Conservation (phyloP, 2,113 vertebrate species). For the Argyrosomus japonicus region DNA sequence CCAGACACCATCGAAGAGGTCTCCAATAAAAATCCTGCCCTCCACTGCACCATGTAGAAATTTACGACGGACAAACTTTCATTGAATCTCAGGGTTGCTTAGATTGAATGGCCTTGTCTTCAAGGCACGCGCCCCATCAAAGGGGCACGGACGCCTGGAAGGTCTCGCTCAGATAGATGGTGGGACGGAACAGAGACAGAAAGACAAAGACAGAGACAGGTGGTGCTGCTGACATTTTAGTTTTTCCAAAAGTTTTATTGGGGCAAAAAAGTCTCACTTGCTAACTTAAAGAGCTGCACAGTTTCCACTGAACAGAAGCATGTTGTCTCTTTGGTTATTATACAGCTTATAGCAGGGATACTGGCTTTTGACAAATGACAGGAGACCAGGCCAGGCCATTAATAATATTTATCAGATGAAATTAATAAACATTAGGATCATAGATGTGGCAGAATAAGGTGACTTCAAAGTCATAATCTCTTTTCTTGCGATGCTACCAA, state of each 20-base stretch:
- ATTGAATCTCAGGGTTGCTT: conserved; percentile 45
- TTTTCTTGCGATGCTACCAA: too few relatives aligned
- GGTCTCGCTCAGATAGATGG: conserved; percentile 17
- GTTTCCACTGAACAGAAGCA: neutral
- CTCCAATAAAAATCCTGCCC: conserved; percentile 50
- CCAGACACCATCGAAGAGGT: conserved; percentile 29
- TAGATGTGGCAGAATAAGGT: too few relatives aligned
- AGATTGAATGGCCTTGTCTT: conserved; percentile 61
- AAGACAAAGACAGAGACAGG: conserved; percentile 17
- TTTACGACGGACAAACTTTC: conserved; percentile 49
- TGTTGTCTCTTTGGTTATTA: neutral
- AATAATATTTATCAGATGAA: too few relatives aligned
- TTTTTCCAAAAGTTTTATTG: neutral
- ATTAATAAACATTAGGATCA: too few relatives aligned
- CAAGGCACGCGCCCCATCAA: conserved; percentile 47
- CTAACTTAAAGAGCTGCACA: neutral
- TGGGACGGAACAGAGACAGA: neutral
- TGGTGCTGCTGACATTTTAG: neutral
- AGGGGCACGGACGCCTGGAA: conserved; percentile 2
- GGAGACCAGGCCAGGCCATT: too few relatives aligned
- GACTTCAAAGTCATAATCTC: too few relatives aligned
- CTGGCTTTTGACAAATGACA: too few relatives aligned
- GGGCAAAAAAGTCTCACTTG: neutral
- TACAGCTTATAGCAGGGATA: neutral
- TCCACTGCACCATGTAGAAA: conserved; percentile 33